These are phyloP conservation scores for Athalia rosae DNA, from an alignment of 2,888 invertebrate species.

Conservation along the genomic window DNA sequence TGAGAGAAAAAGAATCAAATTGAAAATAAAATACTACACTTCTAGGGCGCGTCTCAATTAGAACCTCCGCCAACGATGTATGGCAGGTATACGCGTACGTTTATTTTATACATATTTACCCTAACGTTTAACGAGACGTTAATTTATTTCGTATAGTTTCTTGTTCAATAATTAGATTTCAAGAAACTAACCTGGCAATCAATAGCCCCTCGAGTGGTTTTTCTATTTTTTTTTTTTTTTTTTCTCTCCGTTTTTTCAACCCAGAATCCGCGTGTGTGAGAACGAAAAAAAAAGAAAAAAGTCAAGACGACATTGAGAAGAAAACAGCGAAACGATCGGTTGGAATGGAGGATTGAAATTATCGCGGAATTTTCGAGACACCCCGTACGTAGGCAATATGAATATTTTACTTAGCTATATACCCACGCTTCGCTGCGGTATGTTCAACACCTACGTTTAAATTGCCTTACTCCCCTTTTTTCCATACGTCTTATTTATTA, in stretches of 20 bases:
- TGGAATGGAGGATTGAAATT: no score
- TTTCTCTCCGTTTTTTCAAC: neutral
- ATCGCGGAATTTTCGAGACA: slow-evolving; percentile 7
- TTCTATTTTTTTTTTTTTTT: neutral
- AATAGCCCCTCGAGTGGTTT: neutral
- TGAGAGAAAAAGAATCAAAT: no score
- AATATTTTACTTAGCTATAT: neutral
- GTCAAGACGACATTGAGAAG: no score
- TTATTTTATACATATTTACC: slow-evolving; percentile 58
- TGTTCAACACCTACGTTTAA: slow-evolving; percentile 72
- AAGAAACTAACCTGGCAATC: neutral
- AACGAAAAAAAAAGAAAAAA: no score
- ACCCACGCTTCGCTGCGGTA: slow-evolving; percentile 65
- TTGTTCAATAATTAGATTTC: slow-evolving; percentile 45
- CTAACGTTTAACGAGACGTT: slow-evolving; percentile 65
- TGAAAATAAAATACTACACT: slow-evolving; percentile 53
- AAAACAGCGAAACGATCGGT: no score
- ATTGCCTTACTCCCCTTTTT: neutral
- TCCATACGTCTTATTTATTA: no score
- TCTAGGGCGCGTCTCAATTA: slow-evolving; percentile 72
- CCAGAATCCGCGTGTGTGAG: no score
- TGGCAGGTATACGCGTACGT: slow-evolving; percentile 46
- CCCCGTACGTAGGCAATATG: neutral
- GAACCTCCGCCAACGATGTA: slow-evolving; percentile 54
- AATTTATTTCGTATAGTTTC: slow-evolving; percentile 56